Conservation (phyloP, 2,113 vertebrate species). For the Herpetotheres cachinnans region DNA sequence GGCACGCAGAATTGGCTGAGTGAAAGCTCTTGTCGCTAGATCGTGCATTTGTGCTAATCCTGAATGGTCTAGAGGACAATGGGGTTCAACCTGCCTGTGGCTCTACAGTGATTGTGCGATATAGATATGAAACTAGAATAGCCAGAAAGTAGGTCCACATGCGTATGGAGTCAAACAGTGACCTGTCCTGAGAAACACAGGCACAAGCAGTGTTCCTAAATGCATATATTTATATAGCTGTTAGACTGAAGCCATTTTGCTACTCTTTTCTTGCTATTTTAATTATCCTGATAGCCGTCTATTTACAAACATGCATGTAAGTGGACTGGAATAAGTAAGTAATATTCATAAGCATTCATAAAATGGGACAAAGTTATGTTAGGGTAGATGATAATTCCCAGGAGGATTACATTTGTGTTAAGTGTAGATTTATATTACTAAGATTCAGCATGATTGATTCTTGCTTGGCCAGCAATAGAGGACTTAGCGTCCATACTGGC, state of each 20-base stretch:
- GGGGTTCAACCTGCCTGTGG: slow-evolving; percentile 48
- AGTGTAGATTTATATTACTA: background rate
- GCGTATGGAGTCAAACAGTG: background rate
- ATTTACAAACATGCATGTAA: slow-evolving; percentile 2
- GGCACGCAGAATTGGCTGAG: background rate
- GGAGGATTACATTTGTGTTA: background rate
- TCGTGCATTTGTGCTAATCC: background rate
- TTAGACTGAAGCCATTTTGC: slow-evolving; percentile 40
- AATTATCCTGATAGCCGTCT: background rate
- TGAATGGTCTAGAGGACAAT: slow-evolving; percentile 36
- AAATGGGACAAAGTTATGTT: slow-evolving; percentile 10
- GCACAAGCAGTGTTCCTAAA: background rate
- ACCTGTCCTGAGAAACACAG: background rate
- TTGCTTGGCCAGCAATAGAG: slow-evolving; percentile 26
- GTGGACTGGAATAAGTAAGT: background rate
- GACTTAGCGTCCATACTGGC: slow-evolving; percentile 41
- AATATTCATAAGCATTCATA: background rate
- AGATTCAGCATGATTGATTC: slow-evolving; percentile 37
- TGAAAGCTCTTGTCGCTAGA: slow-evolving; percentile 8
- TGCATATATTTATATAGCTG: background rate
- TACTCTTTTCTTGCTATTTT: background rate
- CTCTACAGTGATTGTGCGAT: background rate
- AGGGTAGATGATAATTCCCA: background rate
- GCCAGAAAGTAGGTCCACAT: slow-evolving; percentile 36
- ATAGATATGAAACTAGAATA: slow-evolving; percentile 18